Evolutionary conservation across 2,888 invertebrate species (phyloP).

Genomic region (Euzetes globulus): DNA sequence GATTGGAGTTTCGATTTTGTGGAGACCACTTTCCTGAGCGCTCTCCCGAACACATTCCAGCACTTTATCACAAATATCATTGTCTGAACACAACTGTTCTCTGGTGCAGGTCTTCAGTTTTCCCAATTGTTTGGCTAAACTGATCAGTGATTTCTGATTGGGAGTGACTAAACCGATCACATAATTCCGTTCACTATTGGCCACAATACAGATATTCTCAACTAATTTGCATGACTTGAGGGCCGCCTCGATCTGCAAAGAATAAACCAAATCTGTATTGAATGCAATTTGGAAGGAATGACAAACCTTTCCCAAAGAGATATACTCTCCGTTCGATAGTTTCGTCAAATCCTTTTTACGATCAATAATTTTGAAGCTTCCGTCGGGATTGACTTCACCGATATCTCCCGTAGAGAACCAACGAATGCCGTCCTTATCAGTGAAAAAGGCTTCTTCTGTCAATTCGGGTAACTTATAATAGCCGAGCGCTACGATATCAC

Average conservation of each 20-base stretch:
- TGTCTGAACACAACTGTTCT: slow-evolving; percentile 26
- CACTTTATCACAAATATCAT: neutral
- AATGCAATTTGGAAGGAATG: no score
- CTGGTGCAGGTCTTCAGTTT: neutral
- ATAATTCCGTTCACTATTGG: slow-evolving; percentile 72
- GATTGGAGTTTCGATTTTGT: slow-evolving; percentile 48
- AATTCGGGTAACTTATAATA: slow-evolving; percentile 64
- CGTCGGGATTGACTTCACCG: slow-evolving; percentile 85
- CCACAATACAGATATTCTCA: slow-evolving; percentile 96
- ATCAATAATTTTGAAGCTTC: slow-evolving; percentile 81
- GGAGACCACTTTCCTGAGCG: neutral
- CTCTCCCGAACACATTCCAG: neutral
- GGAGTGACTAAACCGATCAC: slow-evolving; percentile 89
- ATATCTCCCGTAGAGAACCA: slow-evolving; percentile 99
- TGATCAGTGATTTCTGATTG: slow-evolving; percentile 44
- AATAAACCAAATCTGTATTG: neutral
- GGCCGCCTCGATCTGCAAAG: slow-evolving; percentile 62
- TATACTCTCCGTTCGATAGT: slow-evolving; percentile 94
- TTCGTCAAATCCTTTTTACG: slow-evolving; percentile 79
- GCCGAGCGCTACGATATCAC: slow-evolving; percentile 82
- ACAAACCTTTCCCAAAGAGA: slow-evolving; percentile 82
- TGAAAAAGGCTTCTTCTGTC: slow-evolving; percentile 64
- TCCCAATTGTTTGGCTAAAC: slow-evolving; percentile 36
- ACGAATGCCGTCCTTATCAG: slow-evolving; percentile 63
- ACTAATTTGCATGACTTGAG: slow-evolving; percentile 87